These are phyloP conservation scores for Nycticebus coucang DNA, from an alignment of 2,113 vertebrate species.

Conservation along the genomic window DNA sequence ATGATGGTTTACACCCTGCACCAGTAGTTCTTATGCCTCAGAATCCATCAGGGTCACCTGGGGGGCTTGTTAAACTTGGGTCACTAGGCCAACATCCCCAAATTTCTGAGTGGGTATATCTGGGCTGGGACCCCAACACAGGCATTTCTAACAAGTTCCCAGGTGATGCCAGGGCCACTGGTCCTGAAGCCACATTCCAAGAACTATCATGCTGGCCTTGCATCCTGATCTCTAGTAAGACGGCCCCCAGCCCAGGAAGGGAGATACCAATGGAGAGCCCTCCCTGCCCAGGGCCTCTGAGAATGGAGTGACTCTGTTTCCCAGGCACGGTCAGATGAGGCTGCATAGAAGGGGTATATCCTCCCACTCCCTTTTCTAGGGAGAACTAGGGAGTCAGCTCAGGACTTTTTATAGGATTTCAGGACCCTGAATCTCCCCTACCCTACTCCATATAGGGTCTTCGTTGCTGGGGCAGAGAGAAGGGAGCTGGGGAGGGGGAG, in stretches of 20 bases:
- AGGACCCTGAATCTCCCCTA: neutral
- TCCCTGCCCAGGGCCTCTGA: neutral
- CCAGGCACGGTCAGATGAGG: neutral
- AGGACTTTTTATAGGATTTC: neutral
- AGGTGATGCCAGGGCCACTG: neutral
- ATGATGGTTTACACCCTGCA: neutral
- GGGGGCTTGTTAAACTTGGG: neutral
- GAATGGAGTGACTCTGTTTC: no score
- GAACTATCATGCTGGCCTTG: neutral
- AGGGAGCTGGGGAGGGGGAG: neutral
- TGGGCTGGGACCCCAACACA: neutral
- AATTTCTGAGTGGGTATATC: neutral
- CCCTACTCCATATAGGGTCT: neutral
- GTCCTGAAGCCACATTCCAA: neutral
- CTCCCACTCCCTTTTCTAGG: neutral
- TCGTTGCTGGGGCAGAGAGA: neutral
- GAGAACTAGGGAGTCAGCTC: neutral
- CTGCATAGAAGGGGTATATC: neutral
- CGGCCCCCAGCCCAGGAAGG: neutral
- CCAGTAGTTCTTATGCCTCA: no score
- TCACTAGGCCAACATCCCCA: neutral
- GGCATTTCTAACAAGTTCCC: neutral
- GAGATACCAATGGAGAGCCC: no score
- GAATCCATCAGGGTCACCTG: no score
- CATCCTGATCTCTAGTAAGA: neutral